Percentiles rank a stretch among this genome's conserved stretches.
Evolutionary conservation across 2,888 invertebrate species (phyloP).

Genomic region (Hanleya hanleyi): DNA sequence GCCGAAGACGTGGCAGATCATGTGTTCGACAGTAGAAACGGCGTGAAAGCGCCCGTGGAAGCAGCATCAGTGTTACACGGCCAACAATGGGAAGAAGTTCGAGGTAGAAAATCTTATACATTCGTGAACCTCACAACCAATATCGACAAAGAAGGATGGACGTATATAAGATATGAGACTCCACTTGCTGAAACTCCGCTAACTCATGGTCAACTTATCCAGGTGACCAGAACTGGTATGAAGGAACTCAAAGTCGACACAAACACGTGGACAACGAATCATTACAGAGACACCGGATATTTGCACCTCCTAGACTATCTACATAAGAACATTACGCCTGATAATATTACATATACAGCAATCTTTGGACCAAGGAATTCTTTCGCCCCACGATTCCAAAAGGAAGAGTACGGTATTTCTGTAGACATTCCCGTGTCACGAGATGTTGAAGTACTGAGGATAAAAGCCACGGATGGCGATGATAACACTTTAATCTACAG

Average conservation of each 20-base stretch:
- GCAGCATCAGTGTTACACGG: no score
- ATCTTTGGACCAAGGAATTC: slow-evolving; percentile 32
- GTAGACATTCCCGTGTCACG: neutral
- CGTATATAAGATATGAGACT: slow-evolving; percentile 31
- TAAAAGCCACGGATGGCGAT: no score
- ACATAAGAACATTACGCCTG: no score
- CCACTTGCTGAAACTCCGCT: slow-evolving; percentile 19
- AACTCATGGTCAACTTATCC: slow-evolving; percentile 8
- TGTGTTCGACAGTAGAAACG: slow-evolving; percentile 41
- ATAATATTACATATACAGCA: slow-evolving; percentile 9
- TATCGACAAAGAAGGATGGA: slow-evolving; percentile 15
- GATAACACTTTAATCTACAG: no score
- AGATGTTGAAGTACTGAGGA: no score
- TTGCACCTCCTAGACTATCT: slow-evolving; percentile 37
- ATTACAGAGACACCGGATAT: slow-evolving; percentile 29
- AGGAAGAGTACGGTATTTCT: neutral
- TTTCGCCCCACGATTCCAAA: slow-evolving; percentile 26
- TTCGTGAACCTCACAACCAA: slow-evolving; percentile 13
- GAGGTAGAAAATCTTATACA: no score
- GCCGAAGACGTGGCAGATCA: slow-evolving; percentile 38
- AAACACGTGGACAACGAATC: slow-evolving; percentile 38
- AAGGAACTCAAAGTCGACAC: slow-evolving; percentile 23
- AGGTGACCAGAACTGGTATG: slow-evolving; percentile 18
- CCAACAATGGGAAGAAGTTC: no score
- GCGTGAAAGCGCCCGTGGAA: no score